Evolutionary conservation across 2,113 vertebrate species (phyloP).

Genomic region (Ochotona curzoniae): DNA sequence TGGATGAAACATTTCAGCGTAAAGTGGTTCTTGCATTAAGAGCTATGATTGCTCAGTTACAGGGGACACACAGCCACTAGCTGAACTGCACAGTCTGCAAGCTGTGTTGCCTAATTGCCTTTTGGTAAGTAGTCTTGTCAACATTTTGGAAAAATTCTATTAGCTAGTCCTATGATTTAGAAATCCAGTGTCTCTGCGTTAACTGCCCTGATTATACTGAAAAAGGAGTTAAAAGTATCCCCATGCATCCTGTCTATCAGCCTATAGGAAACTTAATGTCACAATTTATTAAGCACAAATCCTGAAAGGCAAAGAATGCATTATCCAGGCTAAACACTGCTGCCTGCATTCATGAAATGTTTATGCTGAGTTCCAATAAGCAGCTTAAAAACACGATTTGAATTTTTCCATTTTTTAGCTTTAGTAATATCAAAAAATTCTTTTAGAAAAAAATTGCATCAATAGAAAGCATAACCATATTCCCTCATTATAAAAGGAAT

Average conservation of each 20-base stretch:
- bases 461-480: background rate
- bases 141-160: background rate
- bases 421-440: constrained; percentile 45
- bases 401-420: background rate
- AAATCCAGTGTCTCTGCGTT: background rate
- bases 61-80: background rate
- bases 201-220: too few species aligned
- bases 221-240: too few species aligned
- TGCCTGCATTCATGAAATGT: background rate
- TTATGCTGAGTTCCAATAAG: constrained; percentile 44
- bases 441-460: constrained; percentile 46
- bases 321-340: constrained; percentile 5
- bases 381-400: background rate
- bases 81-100: background rate
- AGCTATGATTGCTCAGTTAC: background rate
- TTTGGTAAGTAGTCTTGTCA: background rate
- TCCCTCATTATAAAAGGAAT: background rate
- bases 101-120: background rate
- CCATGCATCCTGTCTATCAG: background rate
- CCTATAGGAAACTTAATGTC: background rate
- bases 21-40: too few species aligned
- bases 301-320: constrained; percentile 5
- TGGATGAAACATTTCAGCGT: background rate
- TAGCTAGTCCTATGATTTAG: background rate
- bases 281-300: background rate